Evolutionary conservation across 2,797 vertebrate genomes (phyloP).

Genomic region (Vespertilio murinus): DNA sequence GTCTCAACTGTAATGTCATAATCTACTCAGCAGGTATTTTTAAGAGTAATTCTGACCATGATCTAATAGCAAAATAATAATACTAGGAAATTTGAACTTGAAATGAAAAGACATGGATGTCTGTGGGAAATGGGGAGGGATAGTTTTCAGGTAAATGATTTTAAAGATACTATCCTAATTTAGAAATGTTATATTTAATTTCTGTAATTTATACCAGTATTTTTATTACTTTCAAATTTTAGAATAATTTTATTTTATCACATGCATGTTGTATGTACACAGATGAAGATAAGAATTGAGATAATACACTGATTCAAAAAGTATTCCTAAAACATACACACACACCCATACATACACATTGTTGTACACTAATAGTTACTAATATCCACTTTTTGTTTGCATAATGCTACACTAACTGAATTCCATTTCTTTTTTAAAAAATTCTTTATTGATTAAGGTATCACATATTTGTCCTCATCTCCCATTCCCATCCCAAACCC

Average conservation of each 20-base stretch:
- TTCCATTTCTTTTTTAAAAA: neutral
- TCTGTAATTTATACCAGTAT: neutral
- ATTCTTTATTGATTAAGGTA: too few species aligned
- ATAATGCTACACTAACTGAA: neutral
- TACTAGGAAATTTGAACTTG: neutral
- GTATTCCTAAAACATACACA: neutral
- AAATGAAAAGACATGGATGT: neutral
- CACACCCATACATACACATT: neutral
- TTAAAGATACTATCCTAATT: neutral
- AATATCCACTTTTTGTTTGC: neutral
- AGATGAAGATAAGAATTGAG: neutral
- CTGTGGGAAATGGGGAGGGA: neutral
- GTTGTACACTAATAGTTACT: neutral
- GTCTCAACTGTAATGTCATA: neutral
- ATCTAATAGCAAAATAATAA: neutral
- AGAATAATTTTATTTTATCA: constrained; percentile 18
- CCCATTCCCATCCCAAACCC: too few species aligned
- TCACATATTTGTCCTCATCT: too few species aligned
- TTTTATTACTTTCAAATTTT: neutral
- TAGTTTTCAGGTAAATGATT: neutral
- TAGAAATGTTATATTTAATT: neutral
- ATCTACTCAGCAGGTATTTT: neutral
- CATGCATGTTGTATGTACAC: neutral
- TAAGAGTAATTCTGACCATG: neutral
- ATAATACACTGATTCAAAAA: neutral